Evolutionary conservation across 2,888 invertebrate species (phyloP).

Genomic region (Drosophila maculinotata): DNA sequence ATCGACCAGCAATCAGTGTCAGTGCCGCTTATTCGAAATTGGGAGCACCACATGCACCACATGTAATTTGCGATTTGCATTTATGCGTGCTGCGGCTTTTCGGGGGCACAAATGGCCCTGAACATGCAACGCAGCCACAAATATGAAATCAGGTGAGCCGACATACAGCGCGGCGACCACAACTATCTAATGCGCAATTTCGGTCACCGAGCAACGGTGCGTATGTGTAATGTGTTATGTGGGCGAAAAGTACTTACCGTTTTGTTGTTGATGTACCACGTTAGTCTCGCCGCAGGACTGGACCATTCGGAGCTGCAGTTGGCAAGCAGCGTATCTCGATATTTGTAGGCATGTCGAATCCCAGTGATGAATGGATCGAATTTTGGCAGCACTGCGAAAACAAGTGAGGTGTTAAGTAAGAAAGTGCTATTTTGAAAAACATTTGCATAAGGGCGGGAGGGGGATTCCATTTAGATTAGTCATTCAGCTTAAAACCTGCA

Average conservation of each 20-base stretch:
- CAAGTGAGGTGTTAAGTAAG: neutral
- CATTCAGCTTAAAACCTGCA: neutral
- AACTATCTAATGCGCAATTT: constrained; percentile 30
- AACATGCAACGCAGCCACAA: constrained; percentile 31
- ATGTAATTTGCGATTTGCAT: constrained; percentile 49
- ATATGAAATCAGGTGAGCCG: constrained; percentile 42
- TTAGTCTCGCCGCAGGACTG: constrained; percentile 83
- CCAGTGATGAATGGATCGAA: constrained; percentile 84
- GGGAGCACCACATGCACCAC: constrained; percentile 18
- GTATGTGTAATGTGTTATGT: constrained; percentile 40
- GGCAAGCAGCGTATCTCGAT: constrained; percentile 83
- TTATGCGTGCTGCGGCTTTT: constrained; percentile 33
- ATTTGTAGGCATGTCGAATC: constrained; percentile 82
- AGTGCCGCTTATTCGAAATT: neutral
- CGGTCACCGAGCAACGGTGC: constrained; percentile 15
- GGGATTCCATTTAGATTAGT: neutral
- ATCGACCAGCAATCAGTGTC: constrained; percentile 19
- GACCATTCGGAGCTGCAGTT: constrained; percentile 85
- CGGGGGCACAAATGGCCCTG: constrained; percentile 20
- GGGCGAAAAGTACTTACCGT: constrained; percentile 79
- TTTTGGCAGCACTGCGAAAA: constrained; percentile 83
- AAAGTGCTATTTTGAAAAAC: no score
- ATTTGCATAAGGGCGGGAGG: no score
- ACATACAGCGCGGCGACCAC: neutral
- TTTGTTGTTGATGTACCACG: constrained; percentile 85